Percentiles rank a stretch among this genome's conserved stretches.
These are phyloP conservation scores for Drosophila bifasciata DNA, from an alignment of 1,140 invertebrate genomes.

Conservation along the genomic window DNA sequence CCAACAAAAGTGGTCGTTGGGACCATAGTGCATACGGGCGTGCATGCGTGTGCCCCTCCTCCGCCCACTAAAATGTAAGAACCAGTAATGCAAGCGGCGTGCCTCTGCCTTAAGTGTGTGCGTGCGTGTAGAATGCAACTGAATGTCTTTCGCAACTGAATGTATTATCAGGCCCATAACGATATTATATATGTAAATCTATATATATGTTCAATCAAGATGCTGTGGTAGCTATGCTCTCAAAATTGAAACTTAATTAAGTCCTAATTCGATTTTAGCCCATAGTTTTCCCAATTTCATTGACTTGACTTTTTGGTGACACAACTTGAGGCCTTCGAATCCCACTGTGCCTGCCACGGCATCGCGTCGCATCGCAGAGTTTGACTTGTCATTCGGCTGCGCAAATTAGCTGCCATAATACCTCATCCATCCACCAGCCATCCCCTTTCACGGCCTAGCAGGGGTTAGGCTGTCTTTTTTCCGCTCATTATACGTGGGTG, in stretches of 20 bases:
- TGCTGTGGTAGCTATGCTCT: too few relatives aligned
- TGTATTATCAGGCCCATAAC: constrained; percentile 9
- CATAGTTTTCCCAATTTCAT: neutral
- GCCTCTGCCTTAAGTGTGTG: neutral
- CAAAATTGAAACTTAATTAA: too few relatives aligned
- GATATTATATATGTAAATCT: too few relatives aligned
- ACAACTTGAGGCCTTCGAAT: constrained; percentile 4
- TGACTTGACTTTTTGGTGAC: neutral
- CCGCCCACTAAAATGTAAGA: constrained; percentile 20
- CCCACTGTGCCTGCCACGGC: constrained; percentile 37
- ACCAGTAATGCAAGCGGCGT: constrained; percentile 4
- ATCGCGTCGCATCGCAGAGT: neutral
- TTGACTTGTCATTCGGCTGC: constrained; percentile 49
- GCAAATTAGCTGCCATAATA: constrained; percentile 61
- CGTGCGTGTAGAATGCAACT: neutral
- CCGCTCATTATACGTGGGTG: neutral
- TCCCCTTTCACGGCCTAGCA: neutral
- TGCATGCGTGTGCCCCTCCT: constrained; percentile 44
- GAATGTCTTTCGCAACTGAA: constrained; percentile 6
- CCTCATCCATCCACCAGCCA: constrained; percentile 33
- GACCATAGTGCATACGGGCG: too few relatives aligned
- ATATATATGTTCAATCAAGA: too few relatives aligned
- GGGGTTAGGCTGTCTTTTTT: constrained; percentile 35
- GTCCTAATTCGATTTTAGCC: too few relatives aligned
- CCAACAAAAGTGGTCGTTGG: too few relatives aligned